Base-by-base conservation (phyloP, 2,888 invertebrate genomes). In the Noctua janthina region DNA sequence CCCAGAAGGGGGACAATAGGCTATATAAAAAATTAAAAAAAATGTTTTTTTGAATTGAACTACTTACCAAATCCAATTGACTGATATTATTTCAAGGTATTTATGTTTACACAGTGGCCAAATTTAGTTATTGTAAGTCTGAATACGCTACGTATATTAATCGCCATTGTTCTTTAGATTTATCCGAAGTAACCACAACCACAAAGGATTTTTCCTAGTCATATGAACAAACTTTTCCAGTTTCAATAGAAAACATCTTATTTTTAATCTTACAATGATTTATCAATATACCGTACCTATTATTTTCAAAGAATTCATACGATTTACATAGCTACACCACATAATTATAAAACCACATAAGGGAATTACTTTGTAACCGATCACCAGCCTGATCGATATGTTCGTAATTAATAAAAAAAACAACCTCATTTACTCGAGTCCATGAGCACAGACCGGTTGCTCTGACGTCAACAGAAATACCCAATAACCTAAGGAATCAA, bases 391-490 rank as follows among this genome's bases (percentile, higher is more conserved):
- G 23, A 62, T 64, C 10, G n/a, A 73, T 59, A 11, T 46, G 13
- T 62, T 71, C 20, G n/a, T n/a, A 17, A 29, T 75, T 59, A 64
- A 71, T 71, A 51, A 51, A 29, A 46, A 59, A 54, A 74, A 35
- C 17, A n/a, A 54, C 15, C 35, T n/a, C 11, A n/a, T 10, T 39
- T 15, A 2, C n/a, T 17, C 17, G 39, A 54, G n/a, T 73, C 49
- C 46, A 15, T 54, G 54, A 73, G 20, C 39, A 15, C 23, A 56
- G 49, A 77, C 85, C 49, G 39, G 85, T 80, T 77, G 10, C 23
- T 11, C 2, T 85, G 82, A 85, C 76, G 79, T 85, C 83, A 85
- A 64, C 54, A 77, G 49, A 85, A 83, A 85, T 85, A 85, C 85
- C 85, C 67, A 77, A 74, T 46, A 43, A 54, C 20, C 35, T 20